Base-by-base conservation (phyloP, 2,113 vertebrate species). In the Thunnus maccoyii region DNA sequence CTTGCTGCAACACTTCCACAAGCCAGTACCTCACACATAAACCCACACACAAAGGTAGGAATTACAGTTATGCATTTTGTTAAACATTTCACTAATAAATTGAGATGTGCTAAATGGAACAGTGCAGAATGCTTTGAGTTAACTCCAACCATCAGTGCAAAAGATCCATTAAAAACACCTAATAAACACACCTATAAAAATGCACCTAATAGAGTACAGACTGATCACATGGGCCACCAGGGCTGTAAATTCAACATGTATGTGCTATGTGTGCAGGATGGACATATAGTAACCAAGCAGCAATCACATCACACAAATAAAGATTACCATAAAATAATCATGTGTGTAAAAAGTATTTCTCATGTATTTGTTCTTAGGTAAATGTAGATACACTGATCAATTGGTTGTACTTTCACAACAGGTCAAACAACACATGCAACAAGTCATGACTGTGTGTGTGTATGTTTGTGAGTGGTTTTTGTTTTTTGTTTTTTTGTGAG, bases 121-220 rank as follows among this genome's bases (percentile, higher is more conserved):
- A 32, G 51, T 1, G 2, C 16, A 75, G 41, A 61, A 64, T 73
- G 54, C 12, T 74, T 65, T 41, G 22, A 41, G 5, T 47, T 20
- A 62, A 44, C 16, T 55, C 57, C 22, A 75, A 56, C 30, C 57
- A 12, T 15, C 22, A 52, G 65, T 32, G 74, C 58, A 65, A 77
- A 55, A 66, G 22, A 76, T 73, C 51, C 47, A 78, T 77, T 48
- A 60, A 60, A 71, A 69, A 80, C 72, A 74, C 41, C 64, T 52
- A 54, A 74, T 77, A 81, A 87, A 85, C 50, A 79, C 82, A 75
- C 44, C 70, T 67, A 55, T 76, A 80, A 86, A 77, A 55, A 41
- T 58, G 62, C 57, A 55, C 66, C 61, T 41, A 69, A 54, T 58
- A 11, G 13, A 73, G 51, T 47, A 58, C 41, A 73, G 60, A 5